Evolutionary conservation across 2,888 invertebrate genomes (phyloP).

Genomic region (Parasteatoda lunata): DNA sequence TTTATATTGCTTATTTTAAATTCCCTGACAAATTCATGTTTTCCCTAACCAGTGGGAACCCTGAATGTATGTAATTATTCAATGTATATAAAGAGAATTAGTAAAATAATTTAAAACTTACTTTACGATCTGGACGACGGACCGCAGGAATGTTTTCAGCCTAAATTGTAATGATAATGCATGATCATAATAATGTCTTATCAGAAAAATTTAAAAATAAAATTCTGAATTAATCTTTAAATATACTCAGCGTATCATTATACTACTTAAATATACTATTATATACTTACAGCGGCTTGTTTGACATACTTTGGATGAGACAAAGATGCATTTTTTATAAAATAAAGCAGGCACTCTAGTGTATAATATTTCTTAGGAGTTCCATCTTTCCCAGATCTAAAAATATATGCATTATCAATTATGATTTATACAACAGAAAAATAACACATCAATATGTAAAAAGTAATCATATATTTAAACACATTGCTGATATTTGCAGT

Average conservation of each 20-base stretch:
- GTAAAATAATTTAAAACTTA: slow-evolving; percentile 20
- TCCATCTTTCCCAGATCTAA: slow-evolving; percentile 92
- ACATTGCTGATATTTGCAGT: too few relatives aligned
- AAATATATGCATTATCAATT: slow-evolving; percentile 36
- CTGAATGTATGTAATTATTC: not conserved
- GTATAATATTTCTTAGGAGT: slow-evolving; percentile 97
- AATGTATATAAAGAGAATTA: not conserved
- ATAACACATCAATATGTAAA: too few relatives aligned
- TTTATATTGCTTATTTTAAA: too few relatives aligned
- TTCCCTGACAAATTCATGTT: too few relatives aligned
- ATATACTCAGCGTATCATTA: too few relatives aligned
- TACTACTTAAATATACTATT: not conserved
- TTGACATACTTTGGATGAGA: slow-evolving; percentile 97
- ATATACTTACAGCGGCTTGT: slow-evolving; percentile 90
- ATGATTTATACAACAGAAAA: slow-evolving; percentile 3
- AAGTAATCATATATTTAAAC: too few relatives aligned
- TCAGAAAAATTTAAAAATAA: not conserved
- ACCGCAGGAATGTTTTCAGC: slow-evolving; percentile 96
- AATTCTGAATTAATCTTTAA: not conserved
- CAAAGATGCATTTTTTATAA: slow-evolving; percentile 92
- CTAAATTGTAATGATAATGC: slow-evolving; percentile 74
- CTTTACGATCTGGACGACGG: slow-evolving; percentile 93
- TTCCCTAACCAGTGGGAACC: too few relatives aligned
- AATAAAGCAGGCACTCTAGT: slow-evolving; percentile 93
- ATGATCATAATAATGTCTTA: not conserved